Conservation (phyloP, 2,113 vertebrate species). For the Paramisgurnus dabryanus region DNA sequence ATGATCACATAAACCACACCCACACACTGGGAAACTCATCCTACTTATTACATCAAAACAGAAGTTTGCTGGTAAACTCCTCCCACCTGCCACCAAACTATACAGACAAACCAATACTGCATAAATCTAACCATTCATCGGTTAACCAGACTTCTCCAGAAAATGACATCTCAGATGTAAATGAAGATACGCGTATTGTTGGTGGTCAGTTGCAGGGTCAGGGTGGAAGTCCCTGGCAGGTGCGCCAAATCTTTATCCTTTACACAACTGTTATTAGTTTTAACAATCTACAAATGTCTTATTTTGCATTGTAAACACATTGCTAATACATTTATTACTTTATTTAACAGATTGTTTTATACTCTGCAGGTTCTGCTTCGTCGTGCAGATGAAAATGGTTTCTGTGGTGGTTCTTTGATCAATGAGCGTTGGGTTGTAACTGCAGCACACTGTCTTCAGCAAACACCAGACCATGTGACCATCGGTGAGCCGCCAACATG, state of each 20-base stretch:
- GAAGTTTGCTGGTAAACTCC: not conserved
- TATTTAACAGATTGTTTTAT: not conserved
- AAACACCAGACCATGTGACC: slow-evolving; percentile 69
- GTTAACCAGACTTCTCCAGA: not conserved
- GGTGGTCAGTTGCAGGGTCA: slow-evolving; percentile 73
- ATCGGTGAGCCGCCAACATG: slow-evolving; percentile 66
- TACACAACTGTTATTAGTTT: too few relatives aligned
- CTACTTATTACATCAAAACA: slow-evolving; percentile 8
- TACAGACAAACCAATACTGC: not conserved
- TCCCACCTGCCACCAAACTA: not conserved
- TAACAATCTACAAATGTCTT: too few relatives aligned
- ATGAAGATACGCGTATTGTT: slow-evolving; percentile 59
- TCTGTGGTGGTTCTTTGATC: slow-evolving; percentile 82
- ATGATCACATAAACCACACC: slow-evolving; percentile 38
- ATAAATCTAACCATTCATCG: not conserved
- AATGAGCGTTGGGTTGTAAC: slow-evolving; percentile 80
- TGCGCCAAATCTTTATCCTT: slow-evolving; percentile 33
- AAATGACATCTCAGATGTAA: slow-evolving; percentile 1
- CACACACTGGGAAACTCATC: slow-evolving; percentile 24
- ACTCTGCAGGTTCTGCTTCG: slow-evolving; percentile 76
- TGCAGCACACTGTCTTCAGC: slow-evolving; percentile 80
- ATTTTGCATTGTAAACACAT: too few relatives aligned
- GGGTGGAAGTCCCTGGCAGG: slow-evolving; percentile 86
- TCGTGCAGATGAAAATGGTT: slow-evolving; percentile 64
- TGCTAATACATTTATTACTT: too few relatives aligned